phyloP scores from a whole-genome alignment of 2,888 invertebrate species.

The Allophyes oxyacanthae region DNA sequence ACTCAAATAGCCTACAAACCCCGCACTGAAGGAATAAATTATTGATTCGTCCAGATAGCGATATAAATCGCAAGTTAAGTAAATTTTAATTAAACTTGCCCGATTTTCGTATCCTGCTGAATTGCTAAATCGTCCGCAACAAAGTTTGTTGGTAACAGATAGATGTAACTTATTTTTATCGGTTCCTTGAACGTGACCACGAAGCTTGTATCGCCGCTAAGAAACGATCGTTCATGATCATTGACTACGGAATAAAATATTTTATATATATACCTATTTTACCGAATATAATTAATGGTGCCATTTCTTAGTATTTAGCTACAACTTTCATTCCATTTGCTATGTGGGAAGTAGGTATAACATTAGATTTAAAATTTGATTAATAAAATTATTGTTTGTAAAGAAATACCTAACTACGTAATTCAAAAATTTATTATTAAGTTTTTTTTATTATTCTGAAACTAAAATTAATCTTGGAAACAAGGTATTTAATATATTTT shows the following conservation, averaged over 20 bases:
- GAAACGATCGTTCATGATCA: constrained; percentile 39
- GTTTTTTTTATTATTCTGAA: too few species aligned
- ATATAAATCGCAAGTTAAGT: constrained; percentile 56
- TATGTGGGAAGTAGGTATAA: neutral
- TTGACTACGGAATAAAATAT: constrained; percentile 35
- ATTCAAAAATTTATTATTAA: too few species aligned
- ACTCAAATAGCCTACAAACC: constrained; percentile 61
- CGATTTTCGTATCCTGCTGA: constrained; percentile 75
- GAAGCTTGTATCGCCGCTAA: constrained; percentile 18
- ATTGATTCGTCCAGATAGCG: constrained; percentile 63
- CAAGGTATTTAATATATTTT: too few species aligned
- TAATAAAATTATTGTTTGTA: too few species aligned
- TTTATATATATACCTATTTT: constrained; percentile 35
- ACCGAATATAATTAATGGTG: constrained; percentile 17
- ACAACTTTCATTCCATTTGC: constrained; percentile 19
- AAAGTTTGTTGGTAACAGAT: constrained; percentile 55
- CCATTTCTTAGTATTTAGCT: constrained; percentile 12
- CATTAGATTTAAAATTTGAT: constrained; percentile 1
- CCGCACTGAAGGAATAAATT: constrained; percentile 60
- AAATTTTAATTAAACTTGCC: constrained; percentile 77
- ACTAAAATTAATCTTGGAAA: too few species aligned
- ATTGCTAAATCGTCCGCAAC: constrained; percentile 58
- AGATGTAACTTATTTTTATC: constrained; percentile 67
- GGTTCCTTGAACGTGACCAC: constrained; percentile 56
- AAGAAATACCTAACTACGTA: too few species aligned